A percentile compares a stretch with the other conserved stretches of the same genome.
These are phyloP conservation scores for Cheilosia pagana DNA, from an alignment of 2,888 invertebrate genomes.

Conservation along the genomic window DNA sequence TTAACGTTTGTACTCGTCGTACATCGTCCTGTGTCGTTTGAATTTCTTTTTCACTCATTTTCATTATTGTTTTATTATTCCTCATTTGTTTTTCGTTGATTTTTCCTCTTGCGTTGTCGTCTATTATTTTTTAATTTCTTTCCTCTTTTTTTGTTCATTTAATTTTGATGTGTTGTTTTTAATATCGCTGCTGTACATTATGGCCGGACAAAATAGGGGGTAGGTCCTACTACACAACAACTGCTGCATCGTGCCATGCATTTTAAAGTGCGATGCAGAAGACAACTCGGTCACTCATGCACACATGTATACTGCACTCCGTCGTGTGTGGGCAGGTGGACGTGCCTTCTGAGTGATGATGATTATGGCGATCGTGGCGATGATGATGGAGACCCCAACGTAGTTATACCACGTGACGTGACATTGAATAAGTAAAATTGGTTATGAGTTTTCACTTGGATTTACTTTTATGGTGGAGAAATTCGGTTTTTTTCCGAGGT, in stretches of 20 bases:
- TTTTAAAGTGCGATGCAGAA: slow-evolving; percentile 41
- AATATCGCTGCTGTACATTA: slow-evolving; percentile 17
- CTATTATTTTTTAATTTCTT: slow-evolving; percentile 35
- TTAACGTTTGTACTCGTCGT: slow-evolving; percentile 11
- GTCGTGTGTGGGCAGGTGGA: slow-evolving; percentile 69
- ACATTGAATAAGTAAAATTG: slow-evolving; percentile 44
- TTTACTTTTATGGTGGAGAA: not conserved
- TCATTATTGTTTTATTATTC: slow-evolving; percentile 62
- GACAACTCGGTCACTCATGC: slow-evolving; percentile 23
- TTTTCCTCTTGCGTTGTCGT: slow-evolving; percentile 15
- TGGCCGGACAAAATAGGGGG: slow-evolving; percentile 2
- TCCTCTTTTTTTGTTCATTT: slow-evolving; percentile 23
- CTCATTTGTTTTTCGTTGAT: slow-evolving; percentile 45
- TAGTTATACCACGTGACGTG: slow-evolving; percentile 14
- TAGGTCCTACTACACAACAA: slow-evolving; percentile 4
- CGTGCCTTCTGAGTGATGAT: slow-evolving; percentile 52
- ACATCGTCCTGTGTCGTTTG: slow-evolving; percentile 53
- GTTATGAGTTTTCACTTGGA: not conserved
- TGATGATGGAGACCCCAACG: slow-evolving; percentile 30
- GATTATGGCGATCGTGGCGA: slow-evolving; percentile 49
- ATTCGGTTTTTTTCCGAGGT: no score
- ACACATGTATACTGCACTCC: not conserved
- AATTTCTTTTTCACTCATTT: slow-evolving; percentile 62
- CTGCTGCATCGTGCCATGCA: slow-evolving; percentile 57
- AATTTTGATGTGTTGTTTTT: slow-evolving; percentile 30